These are phyloP conservation scores for Lepilemur ruficaudatus DNA, from an alignment of 2,797 vertebrate species.

Conservation along the genomic window DNA sequence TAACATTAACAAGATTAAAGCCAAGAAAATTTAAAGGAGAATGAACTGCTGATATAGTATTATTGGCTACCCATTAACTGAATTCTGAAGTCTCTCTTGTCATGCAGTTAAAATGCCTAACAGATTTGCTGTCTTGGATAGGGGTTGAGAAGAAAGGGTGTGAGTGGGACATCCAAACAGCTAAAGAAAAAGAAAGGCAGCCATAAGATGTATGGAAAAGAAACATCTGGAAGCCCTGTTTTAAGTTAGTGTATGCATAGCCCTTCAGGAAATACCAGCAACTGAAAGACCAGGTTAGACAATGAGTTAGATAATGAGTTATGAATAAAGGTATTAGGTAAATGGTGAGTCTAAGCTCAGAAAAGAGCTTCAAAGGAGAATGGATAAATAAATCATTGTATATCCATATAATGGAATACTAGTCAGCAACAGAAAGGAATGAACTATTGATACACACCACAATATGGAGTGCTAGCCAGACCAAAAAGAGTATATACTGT, in stretches of 20 bases:
- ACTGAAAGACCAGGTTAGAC: slow-evolving; percentile 22
- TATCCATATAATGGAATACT: neutral
- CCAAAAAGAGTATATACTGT: neutral
- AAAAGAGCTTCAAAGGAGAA: slow-evolving; percentile 41
- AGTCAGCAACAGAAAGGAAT: neutral
- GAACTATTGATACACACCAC: neutral
- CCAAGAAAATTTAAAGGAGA: neutral
- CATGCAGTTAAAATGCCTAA: slow-evolving; percentile 6
- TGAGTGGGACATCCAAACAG: neutral
- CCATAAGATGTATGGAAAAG: neutral
- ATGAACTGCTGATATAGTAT: slow-evolving; percentile 38
- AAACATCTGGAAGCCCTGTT: neutral
- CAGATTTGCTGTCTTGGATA: neutral
- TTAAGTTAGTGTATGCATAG: neutral
- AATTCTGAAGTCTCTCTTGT: slow-evolving; percentile 26
- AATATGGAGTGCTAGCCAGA: slow-evolving; percentile 17
- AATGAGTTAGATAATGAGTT: neutral
- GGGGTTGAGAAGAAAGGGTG: neutral
- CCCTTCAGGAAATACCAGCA: slow-evolving; percentile 17
- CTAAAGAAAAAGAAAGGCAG: neutral
- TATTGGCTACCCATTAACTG: neutral
- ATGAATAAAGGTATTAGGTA: slow-evolving; percentile 31
- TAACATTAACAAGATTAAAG: slow-evolving; percentile 28
- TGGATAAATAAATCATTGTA: neutral
- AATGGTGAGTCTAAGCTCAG: slow-evolving; percentile 16